A percentile compares a stretch with the other conserved stretches of the same genome.
phyloP scores from a whole-genome alignment of 2,113 vertebrate species.

The Mellivora capensis region DNA sequence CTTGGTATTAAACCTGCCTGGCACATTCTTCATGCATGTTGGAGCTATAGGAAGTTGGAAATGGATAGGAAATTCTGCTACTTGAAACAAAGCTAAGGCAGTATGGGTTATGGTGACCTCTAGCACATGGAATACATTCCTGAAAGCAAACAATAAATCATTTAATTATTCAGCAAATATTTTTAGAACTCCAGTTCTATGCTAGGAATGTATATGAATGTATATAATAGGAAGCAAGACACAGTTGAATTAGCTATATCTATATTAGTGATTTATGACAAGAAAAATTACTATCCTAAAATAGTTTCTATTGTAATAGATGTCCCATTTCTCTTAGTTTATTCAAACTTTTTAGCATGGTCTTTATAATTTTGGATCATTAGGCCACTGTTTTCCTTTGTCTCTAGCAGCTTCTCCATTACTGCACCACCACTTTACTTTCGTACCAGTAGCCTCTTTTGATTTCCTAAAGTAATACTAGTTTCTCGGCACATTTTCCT shows the following conservation, averaged over 20 bases:
- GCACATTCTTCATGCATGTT: background rate
- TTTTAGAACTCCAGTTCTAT: background rate
- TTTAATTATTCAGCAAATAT: background rate
- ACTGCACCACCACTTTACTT: background rate
- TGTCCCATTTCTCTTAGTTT: background rate
- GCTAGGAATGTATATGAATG: background rate
- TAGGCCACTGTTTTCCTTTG: background rate
- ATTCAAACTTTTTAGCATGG: background rate
- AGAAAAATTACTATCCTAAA: background rate
- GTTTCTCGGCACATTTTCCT: background rate
- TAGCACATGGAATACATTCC: background rate
- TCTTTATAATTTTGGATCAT: background rate
- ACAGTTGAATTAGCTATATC: background rate
- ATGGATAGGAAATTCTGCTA: background rate
- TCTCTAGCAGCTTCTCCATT: background rate
- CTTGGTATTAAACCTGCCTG: background rate
- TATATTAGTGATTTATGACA: background rate
- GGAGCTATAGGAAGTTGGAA: background rate
- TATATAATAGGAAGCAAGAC: background rate
- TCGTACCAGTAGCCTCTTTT: background rate
- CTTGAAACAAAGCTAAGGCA: background rate
- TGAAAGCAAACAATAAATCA: background rate
- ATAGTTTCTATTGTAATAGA: background rate
- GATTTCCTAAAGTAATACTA: background rate
- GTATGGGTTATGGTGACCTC: background rate